Evolutionary conservation across 1,140 invertebrate genomes (phyloP).

Genomic region (Macrotrachela quadricornifera): DNA sequence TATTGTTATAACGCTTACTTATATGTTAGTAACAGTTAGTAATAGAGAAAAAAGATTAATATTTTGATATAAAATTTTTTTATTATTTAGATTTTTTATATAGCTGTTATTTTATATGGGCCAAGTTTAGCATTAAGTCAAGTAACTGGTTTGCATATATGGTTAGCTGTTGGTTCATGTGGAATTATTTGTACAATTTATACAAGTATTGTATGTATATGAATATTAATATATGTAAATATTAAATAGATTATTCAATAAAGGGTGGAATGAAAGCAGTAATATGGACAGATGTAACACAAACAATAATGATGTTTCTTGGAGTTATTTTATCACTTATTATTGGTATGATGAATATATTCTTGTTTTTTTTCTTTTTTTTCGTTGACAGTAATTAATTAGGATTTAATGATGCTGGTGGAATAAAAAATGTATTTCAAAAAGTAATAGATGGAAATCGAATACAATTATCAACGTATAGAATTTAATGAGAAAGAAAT

Average conservation of each 20-base stretch:
- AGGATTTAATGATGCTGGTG: no score
- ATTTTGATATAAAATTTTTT: not conserved
- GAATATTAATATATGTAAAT: no score
- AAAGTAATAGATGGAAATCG: no score
- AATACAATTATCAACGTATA: no score
- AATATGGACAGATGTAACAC: slow-evolving; percentile 24
- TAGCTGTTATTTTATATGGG: slow-evolving; percentile 21
- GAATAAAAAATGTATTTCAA: no score
- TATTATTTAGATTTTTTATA: slow-evolving; percentile 16
- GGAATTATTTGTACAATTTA: slow-evolving; percentile 12
- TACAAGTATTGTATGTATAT: not conserved
- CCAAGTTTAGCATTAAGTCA: slow-evolving; percentile 19
- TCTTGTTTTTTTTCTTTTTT: no score
- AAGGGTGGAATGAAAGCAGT: slow-evolving; percentile 24
- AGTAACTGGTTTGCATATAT: slow-evolving; percentile 15
- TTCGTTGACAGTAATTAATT: no score
- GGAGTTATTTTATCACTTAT: slow-evolving; percentile 11
- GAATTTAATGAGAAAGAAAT: no score
- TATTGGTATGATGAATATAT: no score
- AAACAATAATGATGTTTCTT: slow-evolving; percentile 16
- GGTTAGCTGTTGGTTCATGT: slow-evolving; percentile 12
- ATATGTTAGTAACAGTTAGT: not conserved
- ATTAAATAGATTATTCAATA: slow-evolving; percentile 13
- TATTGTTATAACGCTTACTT: not conserved
- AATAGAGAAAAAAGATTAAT: no score